These are phyloP conservation scores for Mesocentrotus franciscanus DNA, from an alignment of 53 echinoderm and acorn worm species.

Conservation along the genomic window DNA sequence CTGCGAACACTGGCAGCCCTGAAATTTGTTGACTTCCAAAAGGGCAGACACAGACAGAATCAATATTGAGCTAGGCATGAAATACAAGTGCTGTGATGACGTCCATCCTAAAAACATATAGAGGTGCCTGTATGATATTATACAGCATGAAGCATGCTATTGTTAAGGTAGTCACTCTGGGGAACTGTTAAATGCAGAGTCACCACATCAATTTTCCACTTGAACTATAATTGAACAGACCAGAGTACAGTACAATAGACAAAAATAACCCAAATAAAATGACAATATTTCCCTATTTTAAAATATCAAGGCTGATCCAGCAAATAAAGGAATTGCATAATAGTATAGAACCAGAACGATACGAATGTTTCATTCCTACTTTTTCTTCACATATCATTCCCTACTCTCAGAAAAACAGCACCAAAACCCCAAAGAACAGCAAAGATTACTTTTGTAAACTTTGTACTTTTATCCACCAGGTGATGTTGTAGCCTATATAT, in stretches of 20 bases:
- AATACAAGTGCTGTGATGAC: conserved; percentile 20
- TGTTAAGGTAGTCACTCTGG: background rate
- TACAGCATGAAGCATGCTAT: background rate
- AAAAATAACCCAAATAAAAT: too few species aligned
- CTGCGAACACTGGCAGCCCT: background rate
- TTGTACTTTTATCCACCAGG: too few species aligned
- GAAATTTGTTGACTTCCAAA: conserved; percentile 13
- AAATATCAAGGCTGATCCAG: too few species aligned
- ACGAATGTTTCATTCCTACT: too few species aligned
- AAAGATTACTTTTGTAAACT: too few species aligned
- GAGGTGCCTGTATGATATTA: background rate
- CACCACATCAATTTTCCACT: background rate
- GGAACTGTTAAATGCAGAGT: background rate
- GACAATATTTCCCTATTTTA: too few species aligned
- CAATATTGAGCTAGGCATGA: conserved; percentile 37
- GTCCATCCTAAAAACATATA: background rate
- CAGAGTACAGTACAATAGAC: background rate
- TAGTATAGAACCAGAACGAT: too few species aligned
- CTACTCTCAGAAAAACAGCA: too few species aligned
- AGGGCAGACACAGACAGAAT: conserved; percentile 26
- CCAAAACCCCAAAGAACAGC: too few species aligned
- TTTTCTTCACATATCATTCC: too few species aligned
- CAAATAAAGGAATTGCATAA: too few species aligned
- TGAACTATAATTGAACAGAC: background rate
- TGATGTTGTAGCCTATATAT: too few species aligned